These are phyloP conservation scores for Semaprochilodus insignis DNA, from an alignment of 2,797 vertebrate species.

Conservation along the genomic window DNA sequence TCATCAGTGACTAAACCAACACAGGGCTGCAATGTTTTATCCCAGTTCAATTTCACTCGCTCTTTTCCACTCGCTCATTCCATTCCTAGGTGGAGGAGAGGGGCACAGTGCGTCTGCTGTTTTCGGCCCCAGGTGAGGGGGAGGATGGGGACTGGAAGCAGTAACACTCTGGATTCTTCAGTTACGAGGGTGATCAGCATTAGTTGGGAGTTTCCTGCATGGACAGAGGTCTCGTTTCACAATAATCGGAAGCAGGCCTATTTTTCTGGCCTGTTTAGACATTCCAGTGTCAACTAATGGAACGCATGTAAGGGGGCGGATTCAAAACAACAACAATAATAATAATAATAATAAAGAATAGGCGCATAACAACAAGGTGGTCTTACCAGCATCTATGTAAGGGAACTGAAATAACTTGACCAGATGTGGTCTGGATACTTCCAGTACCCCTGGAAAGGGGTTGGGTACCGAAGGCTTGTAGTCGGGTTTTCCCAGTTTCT, in stretches of 20 bases:
- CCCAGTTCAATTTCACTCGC: conserved; percentile 49
- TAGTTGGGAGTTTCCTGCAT: conserved; percentile 59
- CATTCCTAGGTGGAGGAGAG: conserved; percentile 34
- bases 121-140: conserved; percentile 24
- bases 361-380: neutral
- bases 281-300: too few species aligned
- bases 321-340: neutral
- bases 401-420: too few species aligned
- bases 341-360: neutral
- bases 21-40: conserved; percentile 57
- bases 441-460: too few species aligned
- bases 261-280: conserved; percentile 17
- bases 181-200: conserved; percentile 56
- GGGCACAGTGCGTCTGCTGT: conserved; percentile 34
- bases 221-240: conserved; percentile 49
- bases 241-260: conserved; percentile 52
- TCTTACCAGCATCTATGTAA: neutral
- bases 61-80: conserved; percentile 52
- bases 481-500: neutral
- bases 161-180: conserved; percentile 54
- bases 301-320: too few species aligned
- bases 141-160: conserved; percentile 21
- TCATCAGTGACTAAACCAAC: conserved; percentile 49
- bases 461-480: neutral
- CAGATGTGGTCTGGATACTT: too few species aligned